phyloP scores from a whole-genome alignment of 2,888 invertebrate genomes.

The Entomobrya multifasciata region DNA sequence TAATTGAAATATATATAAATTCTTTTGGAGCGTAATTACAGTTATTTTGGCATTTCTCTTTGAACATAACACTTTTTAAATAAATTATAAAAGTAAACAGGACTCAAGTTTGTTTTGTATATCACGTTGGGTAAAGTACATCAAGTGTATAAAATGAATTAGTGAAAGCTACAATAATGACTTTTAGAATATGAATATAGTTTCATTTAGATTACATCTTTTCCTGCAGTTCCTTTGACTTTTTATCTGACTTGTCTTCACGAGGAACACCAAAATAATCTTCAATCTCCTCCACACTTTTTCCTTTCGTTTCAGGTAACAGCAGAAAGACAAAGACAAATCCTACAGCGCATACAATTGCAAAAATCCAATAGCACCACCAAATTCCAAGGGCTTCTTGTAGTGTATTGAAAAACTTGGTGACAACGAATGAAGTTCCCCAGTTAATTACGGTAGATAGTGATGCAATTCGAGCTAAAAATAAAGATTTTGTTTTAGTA shows the following conservation, averaged over 20 bases:
- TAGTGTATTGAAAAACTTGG: constrained; percentile 80
- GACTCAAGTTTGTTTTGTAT: background rate
- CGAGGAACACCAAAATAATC: constrained; percentile 66
- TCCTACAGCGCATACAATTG: constrained; percentile 76
- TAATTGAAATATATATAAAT: background rate
- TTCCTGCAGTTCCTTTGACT: constrained; percentile 13
- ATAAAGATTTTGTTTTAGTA: constrained; percentile 38
- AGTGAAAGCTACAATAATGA: constrained; percentile 5
- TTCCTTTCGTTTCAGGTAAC: constrained; percentile 77
- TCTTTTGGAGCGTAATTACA: background rate
- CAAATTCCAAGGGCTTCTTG: constrained; percentile 80
- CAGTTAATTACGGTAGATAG: constrained; percentile 88
- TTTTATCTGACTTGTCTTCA: background rate
- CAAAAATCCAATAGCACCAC: constrained; percentile 78
- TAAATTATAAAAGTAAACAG: constrained; percentile 41
- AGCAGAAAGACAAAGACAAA: constrained; percentile 73
- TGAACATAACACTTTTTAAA: constrained; percentile 34
- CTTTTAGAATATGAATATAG: background rate
- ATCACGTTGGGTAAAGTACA: constrained; percentile 10
- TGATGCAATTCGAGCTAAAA: constrained; percentile 65
- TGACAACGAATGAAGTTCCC: constrained; percentile 86
- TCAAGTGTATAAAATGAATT: background rate
- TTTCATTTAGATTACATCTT: background rate
- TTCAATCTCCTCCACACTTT: constrained; percentile 74
- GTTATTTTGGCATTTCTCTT: constrained; percentile 28